Evolutionary conservation across 2,113 vertebrate genomes (phyloP).

Genomic region (Odobenus rosmarus): DNA sequence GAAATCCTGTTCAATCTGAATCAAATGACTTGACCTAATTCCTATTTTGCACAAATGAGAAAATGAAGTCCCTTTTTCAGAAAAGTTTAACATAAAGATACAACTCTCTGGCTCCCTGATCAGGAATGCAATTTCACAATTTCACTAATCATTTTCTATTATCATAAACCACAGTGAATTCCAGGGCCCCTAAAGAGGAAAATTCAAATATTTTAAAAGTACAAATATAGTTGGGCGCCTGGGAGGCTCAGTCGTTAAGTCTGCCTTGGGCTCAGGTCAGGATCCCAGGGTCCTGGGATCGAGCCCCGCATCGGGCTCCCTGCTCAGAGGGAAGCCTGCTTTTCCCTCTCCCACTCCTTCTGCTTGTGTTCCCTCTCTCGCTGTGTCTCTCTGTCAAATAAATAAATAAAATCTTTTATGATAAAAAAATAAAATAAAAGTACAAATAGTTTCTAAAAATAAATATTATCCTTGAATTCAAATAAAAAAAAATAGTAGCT

Average conservation of each 20-base stretch:
- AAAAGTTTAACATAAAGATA: not conserved
- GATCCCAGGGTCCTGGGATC: no score
- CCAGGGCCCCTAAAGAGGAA: not conserved
- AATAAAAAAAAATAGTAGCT: not conserved
- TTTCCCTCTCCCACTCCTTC: no score
- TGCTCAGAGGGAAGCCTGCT: no score
- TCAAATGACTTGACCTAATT: not conserved
- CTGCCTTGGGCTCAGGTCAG: no score
- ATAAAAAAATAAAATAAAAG: no score
- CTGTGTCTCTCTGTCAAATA: no score
- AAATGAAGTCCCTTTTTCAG: not conserved
- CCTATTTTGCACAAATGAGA: not conserved
- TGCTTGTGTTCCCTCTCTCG: no score
- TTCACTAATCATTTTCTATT: not conserved
- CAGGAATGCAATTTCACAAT: not conserved
- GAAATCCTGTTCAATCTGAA: not conserved
- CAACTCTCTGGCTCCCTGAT: not conserved
- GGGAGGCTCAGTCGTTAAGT: no score
- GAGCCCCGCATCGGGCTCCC: no score
- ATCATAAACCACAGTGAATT: not conserved
- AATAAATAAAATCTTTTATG: no score
- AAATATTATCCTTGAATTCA: not conserved
- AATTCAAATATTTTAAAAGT: not conserved
- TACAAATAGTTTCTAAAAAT: not conserved
- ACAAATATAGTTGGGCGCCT: not conserved